Evolutionary conservation across 2,113 vertebrate genomes (phyloP).

Genomic region (Phylloscopus trochilus): DNA sequence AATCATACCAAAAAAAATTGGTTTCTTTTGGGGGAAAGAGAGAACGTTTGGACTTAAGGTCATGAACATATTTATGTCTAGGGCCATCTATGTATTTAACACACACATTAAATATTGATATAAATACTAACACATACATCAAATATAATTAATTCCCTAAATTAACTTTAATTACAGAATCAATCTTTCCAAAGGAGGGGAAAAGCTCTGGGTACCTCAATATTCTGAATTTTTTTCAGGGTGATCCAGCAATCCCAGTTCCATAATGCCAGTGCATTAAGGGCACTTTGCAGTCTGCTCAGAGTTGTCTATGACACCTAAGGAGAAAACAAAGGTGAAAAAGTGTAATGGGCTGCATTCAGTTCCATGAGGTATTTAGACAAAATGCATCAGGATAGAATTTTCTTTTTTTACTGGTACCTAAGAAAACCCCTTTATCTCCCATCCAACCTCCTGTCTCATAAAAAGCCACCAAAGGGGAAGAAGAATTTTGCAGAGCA

Average conservation of each 20-base stretch:
- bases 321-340: not conserved
- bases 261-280: accelerated
- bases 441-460: not conserved
- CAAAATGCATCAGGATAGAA: not conserved
- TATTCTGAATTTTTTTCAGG: not conserved
- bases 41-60: not conserved
- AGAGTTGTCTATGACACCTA: not conserved
- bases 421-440: not conserved
- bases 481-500: not conserved
- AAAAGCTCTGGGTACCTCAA: not conserved
- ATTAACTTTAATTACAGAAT: not conserved
- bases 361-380: not conserved
- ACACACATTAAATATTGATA: not conserved
- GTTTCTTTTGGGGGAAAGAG: not conserved
- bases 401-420: not conserved
- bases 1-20: not conserved
- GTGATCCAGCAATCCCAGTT: not conserved
- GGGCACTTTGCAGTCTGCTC: not conserved
- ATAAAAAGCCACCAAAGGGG: not conserved
- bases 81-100: not conserved
- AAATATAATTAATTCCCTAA: not conserved
- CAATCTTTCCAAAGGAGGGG: not conserved
- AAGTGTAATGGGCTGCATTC: not conserved
- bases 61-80: not conserved
- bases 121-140: not conserved